These are phyloP conservation scores for Adelosebastes latens DNA, from an alignment of 2,797 vertebrate genomes.

Conservation along the genomic window DNA sequence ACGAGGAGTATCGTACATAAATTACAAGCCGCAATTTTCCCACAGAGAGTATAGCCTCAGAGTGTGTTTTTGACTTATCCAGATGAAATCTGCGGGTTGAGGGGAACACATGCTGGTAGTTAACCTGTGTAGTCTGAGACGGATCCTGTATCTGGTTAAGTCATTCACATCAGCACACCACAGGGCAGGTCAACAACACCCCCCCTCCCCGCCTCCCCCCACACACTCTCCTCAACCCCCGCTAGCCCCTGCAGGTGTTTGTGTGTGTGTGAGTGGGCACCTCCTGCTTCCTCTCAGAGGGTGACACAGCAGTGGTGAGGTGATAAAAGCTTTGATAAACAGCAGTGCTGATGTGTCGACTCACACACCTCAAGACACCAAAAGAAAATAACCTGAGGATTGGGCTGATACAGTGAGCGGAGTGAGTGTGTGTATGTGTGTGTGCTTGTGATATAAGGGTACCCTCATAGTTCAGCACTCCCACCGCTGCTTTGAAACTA, in stretches of 20 bases:
- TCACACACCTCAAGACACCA: conserved; percentile 64
- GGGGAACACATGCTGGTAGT: conserved; percentile 66
- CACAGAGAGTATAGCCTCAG: not conserved
- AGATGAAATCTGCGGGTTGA: conserved; percentile 26
- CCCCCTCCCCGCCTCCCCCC: too few species aligned
- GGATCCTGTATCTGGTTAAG: conserved; percentile 77
- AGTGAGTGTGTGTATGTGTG: not conserved
- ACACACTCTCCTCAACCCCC: not conserved
- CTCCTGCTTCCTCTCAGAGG: conserved; percentile 69
- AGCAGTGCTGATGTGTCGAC: conserved; percentile 75
- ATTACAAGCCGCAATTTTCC: conserved; percentile 13
- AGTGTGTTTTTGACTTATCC: conserved; percentile 21
- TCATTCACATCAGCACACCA: conserved; percentile 60
- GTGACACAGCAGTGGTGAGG: conserved; percentile 58
- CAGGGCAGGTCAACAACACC: conserved; percentile 48
- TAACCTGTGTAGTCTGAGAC: conserved; percentile 65
- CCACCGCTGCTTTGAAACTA: conserved; percentile 3
- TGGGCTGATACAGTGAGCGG: not conserved
- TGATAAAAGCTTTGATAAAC: conserved; percentile 84
- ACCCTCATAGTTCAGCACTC: conserved; percentile 12
- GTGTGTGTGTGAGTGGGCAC: conserved; percentile 37
- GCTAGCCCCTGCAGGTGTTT: conserved; percentile 59
- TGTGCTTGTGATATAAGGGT: conserved; percentile 36
- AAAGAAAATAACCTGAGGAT: conserved; percentile 63
- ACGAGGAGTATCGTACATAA: not conserved